These are phyloP conservation scores for Sinocyclocheilus anophthalmus DNA, from an alignment of 2,113 vertebrate genomes.

Conservation along the genomic window DNA sequence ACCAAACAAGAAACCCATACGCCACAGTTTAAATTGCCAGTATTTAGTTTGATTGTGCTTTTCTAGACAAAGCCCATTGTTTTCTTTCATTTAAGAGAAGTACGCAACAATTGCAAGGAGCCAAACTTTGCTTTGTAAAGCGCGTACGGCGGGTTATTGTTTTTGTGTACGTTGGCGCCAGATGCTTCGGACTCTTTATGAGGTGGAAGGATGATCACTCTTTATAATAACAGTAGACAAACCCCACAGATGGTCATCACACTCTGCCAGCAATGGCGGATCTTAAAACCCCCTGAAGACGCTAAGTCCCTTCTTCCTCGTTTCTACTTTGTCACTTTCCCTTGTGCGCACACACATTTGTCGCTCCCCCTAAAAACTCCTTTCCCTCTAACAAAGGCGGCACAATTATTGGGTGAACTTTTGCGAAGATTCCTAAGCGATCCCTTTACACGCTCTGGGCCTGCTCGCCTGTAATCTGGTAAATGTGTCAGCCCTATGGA, in stretches of 20 bases:
- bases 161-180: slow-evolving; percentile 37
- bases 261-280: slow-evolving; percentile 72
- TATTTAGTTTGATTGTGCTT: not conserved
- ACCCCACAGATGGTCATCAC: slow-evolving; percentile 73
- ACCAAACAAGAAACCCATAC: not conserved
- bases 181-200: not conserved
- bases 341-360: slow-evolving; percentile 26
- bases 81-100: not conserved
- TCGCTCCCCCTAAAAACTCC: slow-evolving; percentile 56
- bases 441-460: slow-evolving; percentile 97
- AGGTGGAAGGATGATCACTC: slow-evolving; percentile 43
- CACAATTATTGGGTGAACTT: slow-evolving; percentile 86
- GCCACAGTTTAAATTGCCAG: not conserved
- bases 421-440: slow-evolving; percentile 93
- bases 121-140: not conserved
- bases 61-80: not conserved
- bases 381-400: slow-evolving; percentile 76
- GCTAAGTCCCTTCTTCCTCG: slow-evolving; percentile 67
- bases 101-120: not conserved
- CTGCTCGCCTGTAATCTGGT: slow-evolving; percentile 98
- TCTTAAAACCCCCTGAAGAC: slow-evolving; percentile 72
- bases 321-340: slow-evolving; percentile 56
- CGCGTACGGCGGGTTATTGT: not conserved
- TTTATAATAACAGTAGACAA: slow-evolving; percentile 75
- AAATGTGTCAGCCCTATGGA: slow-evolving; percentile 99